Evolutionary conservation across 2,888 invertebrate species (phyloP).

Genomic region (Mythimna lalbum): DNA sequence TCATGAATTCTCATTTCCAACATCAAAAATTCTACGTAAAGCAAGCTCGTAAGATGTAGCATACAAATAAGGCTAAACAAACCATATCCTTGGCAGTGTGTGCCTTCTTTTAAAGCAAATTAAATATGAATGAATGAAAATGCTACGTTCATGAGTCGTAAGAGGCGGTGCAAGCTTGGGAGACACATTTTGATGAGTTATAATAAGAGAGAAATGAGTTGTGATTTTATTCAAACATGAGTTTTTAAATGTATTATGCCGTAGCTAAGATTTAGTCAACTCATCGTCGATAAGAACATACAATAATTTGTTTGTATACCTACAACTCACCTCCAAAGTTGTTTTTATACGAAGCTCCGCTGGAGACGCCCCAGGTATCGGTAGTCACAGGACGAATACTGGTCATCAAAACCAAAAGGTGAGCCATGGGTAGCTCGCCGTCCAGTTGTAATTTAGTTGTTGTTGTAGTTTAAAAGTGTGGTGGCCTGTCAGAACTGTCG

Average conservation of each 20-base stretch:
- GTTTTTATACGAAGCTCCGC: no score
- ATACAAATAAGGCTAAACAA: slow-evolving; percentile 35
- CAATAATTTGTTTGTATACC: no score
- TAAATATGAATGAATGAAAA: slow-evolving; percentile 67
- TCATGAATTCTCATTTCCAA: slow-evolving; percentile 13
- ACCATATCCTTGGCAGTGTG: slow-evolving; percentile 29
- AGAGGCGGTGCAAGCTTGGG: slow-evolving; percentile 42
- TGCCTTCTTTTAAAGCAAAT: slow-evolving; percentile 63
- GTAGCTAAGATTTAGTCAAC: background rate
- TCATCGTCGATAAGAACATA: no score
- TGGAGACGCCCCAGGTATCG: no score
- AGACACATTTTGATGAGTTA: slow-evolving; percentile 59
- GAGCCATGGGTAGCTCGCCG: no score
- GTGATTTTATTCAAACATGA: slow-evolving; percentile 5
- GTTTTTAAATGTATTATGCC: background rate
- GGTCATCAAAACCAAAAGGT: no score
- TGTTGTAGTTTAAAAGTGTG: no score
- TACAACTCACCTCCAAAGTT: no score
- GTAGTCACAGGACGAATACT: no score
- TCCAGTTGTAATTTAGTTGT: no score
- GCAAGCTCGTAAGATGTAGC: slow-evolving; percentile 34
- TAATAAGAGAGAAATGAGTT: slow-evolving; percentile 10
- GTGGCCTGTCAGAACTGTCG: no score
- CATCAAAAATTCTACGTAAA: slow-evolving; percentile 11
- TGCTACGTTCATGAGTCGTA: slow-evolving; percentile 61